Base-by-base conservation (phyloP, 2,797 vertebrate genomes). In the Paratrypauchen microcephalus region DNA sequence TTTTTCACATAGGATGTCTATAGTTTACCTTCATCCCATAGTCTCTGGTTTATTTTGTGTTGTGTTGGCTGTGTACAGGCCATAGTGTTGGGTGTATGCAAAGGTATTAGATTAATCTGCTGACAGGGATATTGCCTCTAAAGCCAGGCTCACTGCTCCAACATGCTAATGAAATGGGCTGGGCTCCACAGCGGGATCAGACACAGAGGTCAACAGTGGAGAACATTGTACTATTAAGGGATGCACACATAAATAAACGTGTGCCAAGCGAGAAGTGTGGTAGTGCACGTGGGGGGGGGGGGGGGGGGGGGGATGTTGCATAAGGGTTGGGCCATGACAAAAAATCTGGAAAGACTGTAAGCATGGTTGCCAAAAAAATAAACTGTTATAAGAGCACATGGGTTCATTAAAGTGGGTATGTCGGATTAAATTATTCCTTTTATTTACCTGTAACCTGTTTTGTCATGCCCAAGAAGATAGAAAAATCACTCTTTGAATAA, bases 81-180 rank as follows among this genome's bases (percentile, higher is more conserved):
- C 71, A 59, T 70, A 47, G 7, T 48, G 39, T 65, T 56, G 62
- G 45, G 67, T 66, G 61, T 70, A 74, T 19, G 71, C 70, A 15
- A 78, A 81, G 88, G 89, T 91, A 92, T 93, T 93, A 91, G 88
- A 93, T 92, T 93, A 91, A 93, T 92, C 92, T 92, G 86, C 86
- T 82, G 88, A 88, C 88, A 88, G 87, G 84, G 89, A 92, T 91
- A 92, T 91, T 90, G 88, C 88, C 85, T 89, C 89, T 92, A 91
- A 92, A 93, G 90, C 90, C 81, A 79, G 83, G 86, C 87, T 92
- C 90, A 89, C 85, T 89, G 87, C 85, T 89, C 83, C 86, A 88
- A 89, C 89, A 91, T 91, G 87, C 83, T 92, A 92, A 92, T 92
- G 91, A 92, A 92, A 93, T 91, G 88, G 92, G 91, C 91, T 90